A percentile compares a stretch with the other conserved stretches of the same genome.
phyloP scores from a whole-genome alignment of 2,797 vertebrate genomes.

The Anisognathus igniventris region DNA sequence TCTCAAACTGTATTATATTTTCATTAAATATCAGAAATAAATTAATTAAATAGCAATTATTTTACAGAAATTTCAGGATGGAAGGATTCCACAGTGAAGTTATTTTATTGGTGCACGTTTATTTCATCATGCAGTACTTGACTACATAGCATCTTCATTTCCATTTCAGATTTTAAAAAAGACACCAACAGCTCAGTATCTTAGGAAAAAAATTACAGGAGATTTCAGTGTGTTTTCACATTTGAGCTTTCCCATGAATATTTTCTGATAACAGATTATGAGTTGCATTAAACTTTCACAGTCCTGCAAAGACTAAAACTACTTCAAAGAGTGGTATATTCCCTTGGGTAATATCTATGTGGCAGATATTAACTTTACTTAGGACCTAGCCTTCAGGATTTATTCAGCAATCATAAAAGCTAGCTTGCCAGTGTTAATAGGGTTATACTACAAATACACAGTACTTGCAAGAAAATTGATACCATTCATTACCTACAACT shows the following conservation, averaged over 20 bases:
- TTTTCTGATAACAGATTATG: not conserved
- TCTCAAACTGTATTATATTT: not conserved
- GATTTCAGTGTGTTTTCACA: not conserved
- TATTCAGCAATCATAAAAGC: slow-evolving; percentile 17
- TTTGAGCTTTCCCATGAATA: not conserved
- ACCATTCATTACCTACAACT: not conserved
- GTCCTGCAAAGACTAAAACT: not conserved
- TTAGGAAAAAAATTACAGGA: not conserved
- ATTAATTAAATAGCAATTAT: not conserved
- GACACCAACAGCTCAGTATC: not conserved
- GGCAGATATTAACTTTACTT: not conserved
- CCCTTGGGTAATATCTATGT: not conserved
- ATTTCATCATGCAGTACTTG: not conserved
- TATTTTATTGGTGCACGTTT: not conserved
- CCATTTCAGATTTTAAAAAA: not conserved
- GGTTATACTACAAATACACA: not conserved
- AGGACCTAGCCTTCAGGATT: not conserved
- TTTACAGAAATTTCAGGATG: not conserved
- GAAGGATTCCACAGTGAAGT: not conserved
- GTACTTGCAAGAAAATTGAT: not conserved
- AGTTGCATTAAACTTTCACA: not conserved
- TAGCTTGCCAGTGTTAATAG: not conserved
- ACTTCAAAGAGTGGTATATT: not conserved
- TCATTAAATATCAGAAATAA: not conserved
- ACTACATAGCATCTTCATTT: not conserved